Evolutionary conservation across 2,888 invertebrate species (phyloP).

Genomic region (Macaria notata): DNA sequence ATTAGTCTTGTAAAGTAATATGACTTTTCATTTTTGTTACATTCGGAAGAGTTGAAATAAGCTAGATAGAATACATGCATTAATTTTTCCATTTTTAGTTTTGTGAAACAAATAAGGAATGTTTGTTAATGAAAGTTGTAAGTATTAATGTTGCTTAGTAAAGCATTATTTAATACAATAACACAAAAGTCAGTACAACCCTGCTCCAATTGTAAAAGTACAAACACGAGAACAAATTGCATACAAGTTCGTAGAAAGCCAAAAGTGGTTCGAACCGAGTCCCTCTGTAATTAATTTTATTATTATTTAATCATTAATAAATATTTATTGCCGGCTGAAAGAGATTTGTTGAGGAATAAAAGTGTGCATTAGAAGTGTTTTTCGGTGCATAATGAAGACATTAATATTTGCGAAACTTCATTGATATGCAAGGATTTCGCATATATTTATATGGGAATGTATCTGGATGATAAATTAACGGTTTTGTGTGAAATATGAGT

Average conservation of each 20-base stretch:
- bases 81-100: no score
- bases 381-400: conserved; percentile 47
- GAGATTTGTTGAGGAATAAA: conserved; percentile 55
- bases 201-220: conserved; percentile 37
- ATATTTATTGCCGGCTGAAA: conserved; percentile 61
- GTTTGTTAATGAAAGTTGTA: no score
- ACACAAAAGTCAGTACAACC: conserved; percentile 35
- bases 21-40: no score
- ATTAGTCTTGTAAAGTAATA: no score
- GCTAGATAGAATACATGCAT: no score
- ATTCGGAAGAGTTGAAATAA: no score
- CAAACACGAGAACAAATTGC: conserved; percentile 63
- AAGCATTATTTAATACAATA: no score
- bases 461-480: conserved; percentile 16
- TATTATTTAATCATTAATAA: conserved; percentile 58
- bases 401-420: conserved; percentile 44
- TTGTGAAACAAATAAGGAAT: no score
- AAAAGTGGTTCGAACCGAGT: conserved; percentile 54
- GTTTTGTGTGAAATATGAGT: conserved; percentile 12
- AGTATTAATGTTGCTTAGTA: no score
- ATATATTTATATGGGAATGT: conserved; percentile 21
- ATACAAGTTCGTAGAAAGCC: conserved; percentile 66
- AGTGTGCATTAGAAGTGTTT: conserved; percentile 39
- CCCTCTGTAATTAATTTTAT: conserved; percentile 54
- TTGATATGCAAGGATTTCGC: conserved; percentile 32